Percentiles rank a stretch among this genome's conserved stretches.
Evolutionary conservation across 2,797 vertebrate species (phyloP).

Genomic region (Thamnophis elegans): DNA sequence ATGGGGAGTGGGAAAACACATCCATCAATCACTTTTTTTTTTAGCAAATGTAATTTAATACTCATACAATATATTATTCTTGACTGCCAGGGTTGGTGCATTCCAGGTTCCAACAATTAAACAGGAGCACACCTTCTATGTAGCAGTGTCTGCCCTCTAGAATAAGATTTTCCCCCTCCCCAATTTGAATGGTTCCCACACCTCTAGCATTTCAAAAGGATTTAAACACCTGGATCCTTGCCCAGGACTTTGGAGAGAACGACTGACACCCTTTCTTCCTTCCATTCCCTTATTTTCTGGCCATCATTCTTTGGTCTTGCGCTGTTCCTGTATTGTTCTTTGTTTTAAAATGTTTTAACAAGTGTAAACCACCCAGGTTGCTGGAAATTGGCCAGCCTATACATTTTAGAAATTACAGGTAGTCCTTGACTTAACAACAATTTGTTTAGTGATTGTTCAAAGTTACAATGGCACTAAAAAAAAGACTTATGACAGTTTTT

Average conservation of each 20-base stretch:
- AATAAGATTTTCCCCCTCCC: not conserved
- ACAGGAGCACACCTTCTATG: not conserved
- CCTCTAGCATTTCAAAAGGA: not conserved
- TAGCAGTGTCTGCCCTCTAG: not conserved
- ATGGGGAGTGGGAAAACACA: not conserved
- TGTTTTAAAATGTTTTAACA: not conserved
- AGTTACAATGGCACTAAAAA: not conserved
- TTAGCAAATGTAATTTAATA: not conserved
- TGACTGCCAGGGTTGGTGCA: not conserved
- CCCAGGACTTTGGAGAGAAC: not conserved
- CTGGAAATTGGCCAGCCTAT: not conserved
- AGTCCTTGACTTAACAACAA: not conserved
- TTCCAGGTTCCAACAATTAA: not conserved
- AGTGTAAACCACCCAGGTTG: not conserved
- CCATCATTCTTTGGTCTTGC: not conserved
- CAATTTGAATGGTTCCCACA: not conserved
- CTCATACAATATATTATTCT: not conserved
- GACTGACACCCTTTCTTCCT: not conserved
- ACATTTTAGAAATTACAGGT: not conserved
- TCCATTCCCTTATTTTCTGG: not conserved
- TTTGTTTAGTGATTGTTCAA: not conserved
- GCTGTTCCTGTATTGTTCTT: not conserved
- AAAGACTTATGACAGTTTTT: not conserved
- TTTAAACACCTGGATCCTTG: not conserved
- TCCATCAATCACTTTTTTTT: not conserved